A percentile compares a stretch with the other conserved stretches of the same genome.
These are phyloP conservation scores for Masticophis lateralis DNA, from an alignment of 2,797 vertebrate genomes.

Conservation along the genomic window DNA sequence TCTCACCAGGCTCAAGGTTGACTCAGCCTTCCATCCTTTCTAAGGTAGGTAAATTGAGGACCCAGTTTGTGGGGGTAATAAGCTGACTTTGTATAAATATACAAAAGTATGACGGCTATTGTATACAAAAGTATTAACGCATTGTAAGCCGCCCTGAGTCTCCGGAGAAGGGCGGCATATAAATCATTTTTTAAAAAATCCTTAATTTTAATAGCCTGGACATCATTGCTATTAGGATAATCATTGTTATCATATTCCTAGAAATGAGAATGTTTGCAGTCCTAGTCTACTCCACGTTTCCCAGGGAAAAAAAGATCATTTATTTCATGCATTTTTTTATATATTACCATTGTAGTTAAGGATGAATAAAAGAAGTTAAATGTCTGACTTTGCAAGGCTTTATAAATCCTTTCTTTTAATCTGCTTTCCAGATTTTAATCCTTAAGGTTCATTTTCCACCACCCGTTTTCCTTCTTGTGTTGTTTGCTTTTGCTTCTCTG, in stretches of 20 bases:
- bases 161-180: too few relatives aligned
- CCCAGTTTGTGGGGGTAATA: too few relatives aligned
- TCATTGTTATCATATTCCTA: background rate
- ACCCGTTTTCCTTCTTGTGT: background rate
- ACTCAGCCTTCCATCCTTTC: too few relatives aligned
- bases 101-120: too few relatives aligned
- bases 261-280: background rate
- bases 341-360: background rate
- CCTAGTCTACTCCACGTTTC: background rate
- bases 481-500: slow-evolving; percentile 33
- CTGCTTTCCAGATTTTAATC: slow-evolving; percentile 2
- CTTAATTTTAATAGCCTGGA: background rate
- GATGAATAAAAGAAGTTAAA: background rate
- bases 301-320: background rate
- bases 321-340: background rate
- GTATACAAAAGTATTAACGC: too few relatives aligned
- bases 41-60: too few relatives aligned
- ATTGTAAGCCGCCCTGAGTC: too few relatives aligned
- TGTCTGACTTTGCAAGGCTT: background rate
- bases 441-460: background rate
- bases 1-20: too few relatives aligned
- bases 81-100: too few relatives aligned
- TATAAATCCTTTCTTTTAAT: background rate
- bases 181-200: background rate
- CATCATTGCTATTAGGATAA: background rate